These are phyloP conservation scores for Lontra canadensis DNA, from an alignment of 2,113 vertebrate genomes.

Conservation along the genomic window DNA sequence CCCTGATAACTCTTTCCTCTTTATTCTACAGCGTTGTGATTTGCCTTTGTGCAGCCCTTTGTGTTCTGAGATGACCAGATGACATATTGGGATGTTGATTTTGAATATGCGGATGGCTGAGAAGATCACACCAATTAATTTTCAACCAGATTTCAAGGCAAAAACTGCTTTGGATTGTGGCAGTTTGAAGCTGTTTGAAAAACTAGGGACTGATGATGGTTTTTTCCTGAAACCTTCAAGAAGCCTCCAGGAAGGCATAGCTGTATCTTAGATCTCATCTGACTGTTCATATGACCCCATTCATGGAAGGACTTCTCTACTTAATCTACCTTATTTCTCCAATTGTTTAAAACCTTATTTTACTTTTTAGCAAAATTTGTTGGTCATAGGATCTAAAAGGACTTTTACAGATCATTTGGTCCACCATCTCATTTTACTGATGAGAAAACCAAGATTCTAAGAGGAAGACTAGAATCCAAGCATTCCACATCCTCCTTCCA, in stretches of 20 bases:
- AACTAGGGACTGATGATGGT: not conserved
- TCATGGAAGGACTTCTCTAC: not conserved
- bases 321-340: not conserved
- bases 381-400: not conserved
- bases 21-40: not conserved
- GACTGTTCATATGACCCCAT: not conserved
- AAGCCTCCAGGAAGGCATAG: not conserved
- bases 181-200: not conserved
- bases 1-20: not conserved
- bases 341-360: not conserved
- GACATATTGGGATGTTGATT: not conserved
- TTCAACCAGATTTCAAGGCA: not conserved
- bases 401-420: constrained; percentile 9
- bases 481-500: not conserved
- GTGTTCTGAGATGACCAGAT: not conserved
- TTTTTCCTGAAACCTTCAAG: not conserved
- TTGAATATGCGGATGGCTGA: not conserved
- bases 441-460: not conserved
- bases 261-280: not conserved
- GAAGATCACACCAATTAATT: not conserved
- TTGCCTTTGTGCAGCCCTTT: not conserved
- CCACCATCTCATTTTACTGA: not conserved
- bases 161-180: not conserved
- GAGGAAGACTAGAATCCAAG: not conserved
- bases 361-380: not conserved